Percentiles rank a stretch among this genome's conserved stretches.
Evolutionary conservation across 2,113 vertebrate species (phyloP).

Genomic region (Platysteira castanea): DNA sequence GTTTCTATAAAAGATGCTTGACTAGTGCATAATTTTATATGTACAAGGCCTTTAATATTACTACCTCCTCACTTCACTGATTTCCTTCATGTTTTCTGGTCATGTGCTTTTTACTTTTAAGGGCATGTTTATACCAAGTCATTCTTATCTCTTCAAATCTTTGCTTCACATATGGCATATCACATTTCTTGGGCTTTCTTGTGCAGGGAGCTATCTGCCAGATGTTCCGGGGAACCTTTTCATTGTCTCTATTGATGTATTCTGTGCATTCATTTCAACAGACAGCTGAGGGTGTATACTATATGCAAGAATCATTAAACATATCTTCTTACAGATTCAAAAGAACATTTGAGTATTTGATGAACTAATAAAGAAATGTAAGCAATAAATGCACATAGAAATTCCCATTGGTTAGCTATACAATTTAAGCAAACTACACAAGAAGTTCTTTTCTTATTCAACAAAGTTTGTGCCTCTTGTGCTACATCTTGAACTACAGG

Average conservation of each 20-base stretch:
- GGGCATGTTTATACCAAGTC: not conserved
- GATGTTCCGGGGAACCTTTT: not conserved
- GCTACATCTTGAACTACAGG: not conserved
- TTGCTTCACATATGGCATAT: not conserved
- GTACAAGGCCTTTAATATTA: not conserved
- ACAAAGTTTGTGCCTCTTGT: not conserved
- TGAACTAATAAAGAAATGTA: not conserved
- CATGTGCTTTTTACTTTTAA: not conserved
- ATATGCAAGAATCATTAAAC: not conserved
- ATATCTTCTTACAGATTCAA: not conserved
- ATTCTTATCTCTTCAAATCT: not conserved
- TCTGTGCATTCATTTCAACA: not conserved
- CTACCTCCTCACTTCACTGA: not conserved
- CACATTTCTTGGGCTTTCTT: not conserved
- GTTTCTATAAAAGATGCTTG: not conserved
- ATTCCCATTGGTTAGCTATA: not conserved
- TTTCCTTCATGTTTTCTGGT: not conserved
- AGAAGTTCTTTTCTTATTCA: not conserved
- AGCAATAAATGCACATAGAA: not conserved
- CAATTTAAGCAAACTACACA: not conserved
- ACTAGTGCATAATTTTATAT: not conserved
- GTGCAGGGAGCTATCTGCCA: not conserved
- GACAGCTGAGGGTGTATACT: not conserved
- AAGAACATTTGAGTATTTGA: not conserved
- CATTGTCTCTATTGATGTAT: not conserved